Evolutionary conservation across 2,888 invertebrate species (phyloP), one percentile per base, ranked within the genome.

Genomic region (Theodoxus fluviatilis): DNA sequence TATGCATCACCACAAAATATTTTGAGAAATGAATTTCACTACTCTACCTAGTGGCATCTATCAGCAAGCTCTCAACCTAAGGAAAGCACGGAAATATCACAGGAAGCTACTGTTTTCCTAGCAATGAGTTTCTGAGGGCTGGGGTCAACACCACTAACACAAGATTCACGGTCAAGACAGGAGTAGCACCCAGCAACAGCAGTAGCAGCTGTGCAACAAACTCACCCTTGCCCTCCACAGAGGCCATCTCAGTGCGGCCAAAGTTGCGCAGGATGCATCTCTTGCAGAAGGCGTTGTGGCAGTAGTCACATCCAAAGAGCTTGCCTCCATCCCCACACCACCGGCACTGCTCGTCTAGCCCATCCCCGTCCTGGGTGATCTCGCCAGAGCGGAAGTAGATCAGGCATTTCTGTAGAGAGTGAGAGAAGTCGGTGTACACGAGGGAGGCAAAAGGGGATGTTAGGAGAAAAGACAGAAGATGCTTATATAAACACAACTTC

Each of bases 281-380:
- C 77, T 87, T 86, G 74, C 90, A 90, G 81, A 89, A 89, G 15
- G 87, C 87, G 79, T 87, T 87, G 47, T 82, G 79, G 74, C 90
- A 90, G 73, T 79, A 80, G 74, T 87, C 87, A 79, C 90, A 90
- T 67, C 86, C 85, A 72, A 87, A 85, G 35, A 89, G 80, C 37
- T 84, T 83, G 0, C 88, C 88, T 7, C 88, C 89, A 40, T 90
- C 87, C 0, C 87, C 88, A 79, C 90, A 90, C 88, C 90, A 89
- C 1, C 88, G 81, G 77, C 90, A 90, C 77, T 87, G 89, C 67
- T 89, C 88, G 78, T 89, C 89, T 57, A 86, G 81, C 1, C 89
- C 89, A 76, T 88, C 87, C 40, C 85, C 83, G 76, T 89, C 89
- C 70, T 84, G 79, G 6, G 81, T 79, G 67, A 88, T 87, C 55